Base-by-base conservation (phyloP, 2,797 vertebrate species). In the Cynodonichthys magdalenae region DNA sequence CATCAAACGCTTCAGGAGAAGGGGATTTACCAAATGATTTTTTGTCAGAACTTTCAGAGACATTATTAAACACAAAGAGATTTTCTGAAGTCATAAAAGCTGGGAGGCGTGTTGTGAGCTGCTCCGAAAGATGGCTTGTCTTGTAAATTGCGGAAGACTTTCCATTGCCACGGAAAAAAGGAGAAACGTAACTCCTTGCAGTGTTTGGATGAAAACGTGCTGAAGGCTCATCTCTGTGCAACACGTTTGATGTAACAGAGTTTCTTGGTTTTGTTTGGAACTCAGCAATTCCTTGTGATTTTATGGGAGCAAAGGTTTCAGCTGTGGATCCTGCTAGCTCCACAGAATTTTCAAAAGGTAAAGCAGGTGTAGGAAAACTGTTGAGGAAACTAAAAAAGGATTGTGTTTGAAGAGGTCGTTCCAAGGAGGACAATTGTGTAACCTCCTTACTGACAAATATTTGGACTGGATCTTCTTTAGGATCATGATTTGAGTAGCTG, bases 21-120 rank as follows among this genome's bases (percentile, higher is more conserved):
- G 44, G 19, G 3, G 45, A 14, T 3, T 42, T 63, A 59, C 54
- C 39, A 51, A 18, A 15, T 47, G 49, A 48, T 63, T 14, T 61
- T 68, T 64, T 58, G 31, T 36, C 34, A 36, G 34, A 36, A 36
- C 47, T 49, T 46, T 66, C 52, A 58, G 75, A 60, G 63, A 11
- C 20, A 75, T 65, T 51, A 53, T 64, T 72, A 12, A 66, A 36
- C 29, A 44, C 47, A 29, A 75, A 57, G 3, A 46, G 24, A 41
- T 67, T 66, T 65, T 82, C 66, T 62, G 59, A 71, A 41, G 71
- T 56, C 17, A 52, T 60, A 3, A 79, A 68, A 75, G 68, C 74
- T 54, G 66, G 57, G 53, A 65, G 49, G 20, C 36, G 61, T 59
- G 69, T 66, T 36, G 57, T 66, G 42, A 78, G 31, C 15, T 53